These are phyloP conservation scores for Coleophora deauratella DNA, from an alignment of 2,888 invertebrate species.

Conservation along the genomic window DNA sequence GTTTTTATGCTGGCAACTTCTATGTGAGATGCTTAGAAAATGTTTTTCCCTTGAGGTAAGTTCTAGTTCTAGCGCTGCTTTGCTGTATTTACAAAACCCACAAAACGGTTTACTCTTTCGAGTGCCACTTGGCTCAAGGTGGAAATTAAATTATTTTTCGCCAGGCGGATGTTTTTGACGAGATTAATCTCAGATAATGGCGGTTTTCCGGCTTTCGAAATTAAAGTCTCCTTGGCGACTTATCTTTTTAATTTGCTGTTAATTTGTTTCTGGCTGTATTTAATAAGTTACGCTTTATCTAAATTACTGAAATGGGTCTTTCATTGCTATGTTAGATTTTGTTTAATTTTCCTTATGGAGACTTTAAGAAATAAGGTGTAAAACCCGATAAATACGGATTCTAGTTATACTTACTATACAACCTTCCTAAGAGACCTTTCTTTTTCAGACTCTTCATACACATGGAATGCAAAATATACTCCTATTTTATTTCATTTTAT, in stretches of 20 bases:
- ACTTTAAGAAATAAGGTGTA: background rate
- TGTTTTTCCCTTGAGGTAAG: too few relatives aligned
- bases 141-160: conserved; percentile 65
- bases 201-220: conserved; percentile 21
- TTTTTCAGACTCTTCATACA: too few relatives aligned
- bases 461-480: too few relatives aligned
- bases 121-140: conserved; percentile 47
- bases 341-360: too few relatives aligned
- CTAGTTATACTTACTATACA: too few relatives aligned
- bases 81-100: conserved; percentile 25
- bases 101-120: conserved; percentile 51
- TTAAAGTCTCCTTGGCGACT: conserved; percentile 10
- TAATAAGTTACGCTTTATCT: conserved; percentile 1
- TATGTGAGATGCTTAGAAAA: too few relatives aligned
- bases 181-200: conserved; percentile 51
- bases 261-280: conserved; percentile 3
- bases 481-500: too few relatives aligned
- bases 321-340: too few relatives aligned
- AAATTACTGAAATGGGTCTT: too few relatives aligned
- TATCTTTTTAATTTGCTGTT: conserved; percentile 20
- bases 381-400: too few relatives aligned
- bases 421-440: too few relatives aligned
- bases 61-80: background rate
- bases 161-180: conserved; percentile 37
- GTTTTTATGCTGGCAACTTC: too few relatives aligned